Conservation (phyloP, 2,113 vertebrate genomes). For the Panurus biarmicus region DNA sequence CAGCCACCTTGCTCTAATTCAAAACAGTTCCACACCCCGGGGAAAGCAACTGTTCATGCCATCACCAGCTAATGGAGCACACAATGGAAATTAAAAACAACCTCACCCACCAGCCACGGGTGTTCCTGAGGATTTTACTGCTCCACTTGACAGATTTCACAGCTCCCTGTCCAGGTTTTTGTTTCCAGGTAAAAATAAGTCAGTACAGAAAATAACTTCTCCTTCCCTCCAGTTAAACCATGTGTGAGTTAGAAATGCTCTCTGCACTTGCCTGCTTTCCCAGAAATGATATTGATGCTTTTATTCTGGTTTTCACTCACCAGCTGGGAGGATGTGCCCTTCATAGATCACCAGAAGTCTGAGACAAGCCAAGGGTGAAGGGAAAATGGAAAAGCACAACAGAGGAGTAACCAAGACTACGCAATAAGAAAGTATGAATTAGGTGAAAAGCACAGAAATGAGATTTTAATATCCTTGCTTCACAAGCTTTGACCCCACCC, state of each 20-base stretch:
- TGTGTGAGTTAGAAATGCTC: not conserved
- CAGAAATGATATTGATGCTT: not conserved
- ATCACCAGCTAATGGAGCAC: not conserved
- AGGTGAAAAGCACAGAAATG: not conserved
- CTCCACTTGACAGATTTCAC: not conserved
- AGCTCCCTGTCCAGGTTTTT: not conserved
- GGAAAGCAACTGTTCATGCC: not conserved
- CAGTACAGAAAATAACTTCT: not conserved
- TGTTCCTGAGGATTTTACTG: not conserved
- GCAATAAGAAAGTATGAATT: not conserved
- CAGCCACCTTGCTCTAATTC: not conserved
- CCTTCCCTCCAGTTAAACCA: not conserved
- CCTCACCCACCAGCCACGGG: not conserved
- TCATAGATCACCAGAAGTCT: not conserved
- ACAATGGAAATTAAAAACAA: rapidly evolving
- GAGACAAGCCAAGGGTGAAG: not conserved
- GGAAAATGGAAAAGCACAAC: not conserved
- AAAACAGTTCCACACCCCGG: not conserved
- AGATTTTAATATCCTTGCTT: not conserved
- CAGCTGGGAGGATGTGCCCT: not conserved
- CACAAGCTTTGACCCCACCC: not conserved
- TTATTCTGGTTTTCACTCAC: not conserved
- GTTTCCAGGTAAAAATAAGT: not conserved
- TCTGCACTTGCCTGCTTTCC: not conserved
- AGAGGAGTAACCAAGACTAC: not conserved